A percentile compares a stretch with the other conserved stretches of the same genome.
phyloP scores from a whole-genome alignment of 2,888 invertebrate genomes.

The Idaea straminata region DNA sequence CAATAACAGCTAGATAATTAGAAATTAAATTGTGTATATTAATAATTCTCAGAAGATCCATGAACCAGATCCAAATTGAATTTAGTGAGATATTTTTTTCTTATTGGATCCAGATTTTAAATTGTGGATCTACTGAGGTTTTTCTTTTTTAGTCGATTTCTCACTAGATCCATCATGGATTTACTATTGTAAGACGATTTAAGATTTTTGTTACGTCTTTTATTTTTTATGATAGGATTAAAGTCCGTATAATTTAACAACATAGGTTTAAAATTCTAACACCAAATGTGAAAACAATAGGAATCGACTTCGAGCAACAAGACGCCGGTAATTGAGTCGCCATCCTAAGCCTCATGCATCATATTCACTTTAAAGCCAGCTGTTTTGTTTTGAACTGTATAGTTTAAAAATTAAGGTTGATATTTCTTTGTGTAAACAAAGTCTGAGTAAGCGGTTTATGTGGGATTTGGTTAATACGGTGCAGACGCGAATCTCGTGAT shows the following conservation, averaged over 20 bases:
- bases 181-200: too few relatives aligned
- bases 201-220: too few relatives aligned
- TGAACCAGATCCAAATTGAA: too few relatives aligned
- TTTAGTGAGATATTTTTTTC: too few relatives aligned
- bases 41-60: too few relatives aligned
- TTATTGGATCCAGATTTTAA: too few relatives aligned
- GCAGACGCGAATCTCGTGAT: constrained; percentile 4
- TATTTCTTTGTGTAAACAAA: background rate
- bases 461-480: constrained; percentile 5
- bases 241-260: background rate
- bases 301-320: background rate
- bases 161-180: too few relatives aligned
- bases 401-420: background rate
- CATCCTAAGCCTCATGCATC: background rate
- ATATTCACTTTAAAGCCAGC: background rate
- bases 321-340: background rate
- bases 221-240: too few relatives aligned
- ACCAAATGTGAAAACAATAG: background rate
- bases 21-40: too few relatives aligned
- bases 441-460: constrained; percentile 4
- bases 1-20: too few relatives aligned
- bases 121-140: too few relatives aligned
- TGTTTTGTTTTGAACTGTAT: constrained; percentile 1
- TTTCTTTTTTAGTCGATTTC: too few relatives aligned
- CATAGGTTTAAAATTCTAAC: background rate